A percentile compares a stretch with the other conserved stretches of the same genome.
Conservation (phyloP, 2,113 vertebrate species). For the Eurypyga helias region DNA sequence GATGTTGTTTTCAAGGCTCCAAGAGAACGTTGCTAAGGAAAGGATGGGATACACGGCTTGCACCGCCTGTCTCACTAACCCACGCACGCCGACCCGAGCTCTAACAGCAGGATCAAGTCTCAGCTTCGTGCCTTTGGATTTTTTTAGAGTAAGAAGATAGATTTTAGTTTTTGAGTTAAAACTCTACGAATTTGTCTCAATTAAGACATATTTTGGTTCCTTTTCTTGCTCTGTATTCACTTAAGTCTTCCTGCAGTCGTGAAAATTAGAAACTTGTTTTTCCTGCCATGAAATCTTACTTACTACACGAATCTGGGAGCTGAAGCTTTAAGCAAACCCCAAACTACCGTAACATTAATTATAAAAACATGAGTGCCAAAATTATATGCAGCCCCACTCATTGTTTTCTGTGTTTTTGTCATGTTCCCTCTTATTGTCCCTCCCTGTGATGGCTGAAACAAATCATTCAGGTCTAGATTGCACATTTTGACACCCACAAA, state of each 20-base stretch:
- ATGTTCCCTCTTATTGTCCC: background rate
- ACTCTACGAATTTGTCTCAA: background rate
- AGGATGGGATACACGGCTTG: background rate
- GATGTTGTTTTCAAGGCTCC: background rate
- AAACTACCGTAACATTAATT: background rate
- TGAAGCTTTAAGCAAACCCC: conserved; percentile 5
- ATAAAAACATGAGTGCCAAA: background rate
- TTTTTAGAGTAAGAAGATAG: background rate
- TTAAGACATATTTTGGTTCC: background rate
- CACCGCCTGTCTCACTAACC: background rate
- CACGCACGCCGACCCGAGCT: accelerated
- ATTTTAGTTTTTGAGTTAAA: background rate
- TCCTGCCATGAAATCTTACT: background rate
- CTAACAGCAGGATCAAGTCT: background rate
- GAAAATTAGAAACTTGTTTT: background rate
- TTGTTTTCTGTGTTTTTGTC: background rate
- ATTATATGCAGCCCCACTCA: background rate
- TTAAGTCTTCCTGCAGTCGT: background rate
- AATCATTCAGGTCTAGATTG: background rate
- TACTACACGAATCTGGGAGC: background rate
- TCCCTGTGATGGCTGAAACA: background rate
- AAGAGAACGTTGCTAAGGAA: background rate
- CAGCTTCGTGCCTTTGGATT: background rate
- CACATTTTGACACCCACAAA: background rate
- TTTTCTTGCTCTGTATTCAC: background rate